Conservation (phyloP, 2,888 invertebrate species). For the Drosophila limbata region DNA sequence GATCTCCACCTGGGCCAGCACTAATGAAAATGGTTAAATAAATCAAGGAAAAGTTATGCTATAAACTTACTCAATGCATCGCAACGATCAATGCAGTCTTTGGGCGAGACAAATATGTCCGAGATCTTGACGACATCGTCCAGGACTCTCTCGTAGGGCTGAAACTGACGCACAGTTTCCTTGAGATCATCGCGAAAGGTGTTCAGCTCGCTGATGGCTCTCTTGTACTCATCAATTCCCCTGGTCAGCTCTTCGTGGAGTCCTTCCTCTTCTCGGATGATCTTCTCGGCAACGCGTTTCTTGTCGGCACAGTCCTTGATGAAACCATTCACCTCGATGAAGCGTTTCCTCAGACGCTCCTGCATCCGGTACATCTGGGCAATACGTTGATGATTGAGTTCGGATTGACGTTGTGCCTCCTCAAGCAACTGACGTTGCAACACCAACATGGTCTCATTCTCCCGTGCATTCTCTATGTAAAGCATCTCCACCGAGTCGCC, state of each 20-base stretch:
- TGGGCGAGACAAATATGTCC: conserved; percentile 80
- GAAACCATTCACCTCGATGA: conserved; percentile 84
- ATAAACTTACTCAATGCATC: conserved; percentile 83
- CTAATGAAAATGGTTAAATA: conserved; percentile 53
- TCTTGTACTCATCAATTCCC: conserved; percentile 69
- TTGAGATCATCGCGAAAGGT: conserved; percentile 77
- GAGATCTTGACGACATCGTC: conserved; percentile 81
- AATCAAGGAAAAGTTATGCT: no score
- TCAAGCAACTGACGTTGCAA: conserved; percentile 81
- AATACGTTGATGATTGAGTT: conserved; percentile 78
- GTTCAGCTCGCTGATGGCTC: conserved; percentile 63
- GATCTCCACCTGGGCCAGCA: conserved; percentile 85
- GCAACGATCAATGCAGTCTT: conserved; percentile 84
- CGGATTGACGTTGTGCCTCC: conserved; percentile 73
- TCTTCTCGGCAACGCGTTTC: conserved; percentile 76
- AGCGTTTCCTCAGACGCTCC: conserved; percentile 78
- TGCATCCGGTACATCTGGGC: conserved; percentile 79
- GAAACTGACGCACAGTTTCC: conserved; percentile 77
- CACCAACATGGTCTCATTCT: conserved; percentile 78
- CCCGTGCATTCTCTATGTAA: conserved; percentile 82
- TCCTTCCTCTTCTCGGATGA: conserved; percentile 75
- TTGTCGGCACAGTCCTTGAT: conserved; percentile 84
- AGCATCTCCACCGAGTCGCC: conserved; percentile 83
- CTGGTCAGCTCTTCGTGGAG: conserved; percentile 69
- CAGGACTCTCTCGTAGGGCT: conserved; percentile 83